Evolutionary conservation across 2,797 vertebrate species (phyloP), one percentile per base, ranked within the genome.

Genomic region (Labeo calbasu): DNA sequence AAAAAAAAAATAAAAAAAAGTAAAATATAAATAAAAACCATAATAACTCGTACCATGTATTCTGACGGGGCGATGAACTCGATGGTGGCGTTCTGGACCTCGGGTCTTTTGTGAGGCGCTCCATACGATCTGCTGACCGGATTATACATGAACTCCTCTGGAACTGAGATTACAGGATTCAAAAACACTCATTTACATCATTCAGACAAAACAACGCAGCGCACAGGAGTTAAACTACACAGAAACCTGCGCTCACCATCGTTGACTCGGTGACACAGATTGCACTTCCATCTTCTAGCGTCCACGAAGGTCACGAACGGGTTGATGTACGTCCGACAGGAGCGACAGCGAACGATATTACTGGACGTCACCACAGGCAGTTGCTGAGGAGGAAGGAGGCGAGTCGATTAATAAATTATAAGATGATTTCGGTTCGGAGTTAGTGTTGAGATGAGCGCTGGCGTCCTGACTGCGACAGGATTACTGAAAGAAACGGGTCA

Each of bases 51-150:
- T 91, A 98, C 98, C 98, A 99, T 99, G 90, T 99, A 99, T 92
- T 99, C 98, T 89, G 98, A 98, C 83, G 98, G 98, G 90, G 98
- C 98, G 92, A 99, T 99, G 89, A 99, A 99, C 89, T 99, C 98
- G 81, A 99, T 97, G 70, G 97, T 98, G 87, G 98, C 95, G 86
- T 98, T 99, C 89, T 98, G 98, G 89, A 99, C 97, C 91, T 99
- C 98, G 2, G 97, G 98, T 91, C 98, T 95, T 95, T 96, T 99
- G 89, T 98, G 97, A 87, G 98, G 97, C 59, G 98, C 97, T 90
- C 97, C 97, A 77, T 99, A 99, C 28, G 96, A 97, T 93, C 96
- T 95, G 89, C 97, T 98, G 90, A 99, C 96, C 84, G 98, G 97
- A 91, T 99, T 98, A 91, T 98, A 99, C 96, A 99, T 97, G 88